Evolutionary conservation across 2,113 vertebrate species (phyloP), one percentile per base, ranked within the genome.

Genomic region (Catharus fuscescens): DNA sequence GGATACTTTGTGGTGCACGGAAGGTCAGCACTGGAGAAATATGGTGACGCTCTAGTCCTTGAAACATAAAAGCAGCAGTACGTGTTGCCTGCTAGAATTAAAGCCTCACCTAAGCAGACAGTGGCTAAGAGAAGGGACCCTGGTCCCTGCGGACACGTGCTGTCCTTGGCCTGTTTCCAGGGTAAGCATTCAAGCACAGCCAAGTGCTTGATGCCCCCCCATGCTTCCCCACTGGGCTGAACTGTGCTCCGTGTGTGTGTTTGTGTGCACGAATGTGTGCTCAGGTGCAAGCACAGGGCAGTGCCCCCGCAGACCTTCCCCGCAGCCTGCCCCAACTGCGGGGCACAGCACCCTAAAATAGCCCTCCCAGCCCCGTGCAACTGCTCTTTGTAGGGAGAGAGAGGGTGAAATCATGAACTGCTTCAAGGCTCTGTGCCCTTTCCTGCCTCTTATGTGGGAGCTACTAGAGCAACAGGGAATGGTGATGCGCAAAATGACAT

Each of bases 261-360:
- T 85, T 64, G 19, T 59, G 60, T 14, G 54, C 14, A 12, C 2
- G 0, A 62, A 52, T 93, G 83, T 96, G 90, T 94, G 87, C 94
- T 90, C 95, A 96, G 95, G 90, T 95, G 96, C 92, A 71, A 56
- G 36, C 40, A 29, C 40, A 47, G 80, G 80, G 17, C 79, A 73
- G 18, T 91, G 66, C 8, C 40, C 78, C 31, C 34, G 7, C 0
- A 14, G 40, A 42, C 72, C 20, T 76, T 79, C 70, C 80, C 76
- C 4, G 1, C 71, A 34, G 40, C 28, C 71, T 40, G 21, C 25
- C 81, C n/a, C 40, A 9, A 3, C 25, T 15, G 5, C 2, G 4
- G 44, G 32, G 40, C 74, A 44, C 3, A 20, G 25, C 53, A 66
- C n/a, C 34, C 74, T 8, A 32, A 73, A 93, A 56, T 14, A 84